Percentiles rank a stretch among this genome's conserved stretches.
Evolutionary conservation across 2,113 vertebrate species (phyloP).

Genomic region (Herpetotheres cachinnans): DNA sequence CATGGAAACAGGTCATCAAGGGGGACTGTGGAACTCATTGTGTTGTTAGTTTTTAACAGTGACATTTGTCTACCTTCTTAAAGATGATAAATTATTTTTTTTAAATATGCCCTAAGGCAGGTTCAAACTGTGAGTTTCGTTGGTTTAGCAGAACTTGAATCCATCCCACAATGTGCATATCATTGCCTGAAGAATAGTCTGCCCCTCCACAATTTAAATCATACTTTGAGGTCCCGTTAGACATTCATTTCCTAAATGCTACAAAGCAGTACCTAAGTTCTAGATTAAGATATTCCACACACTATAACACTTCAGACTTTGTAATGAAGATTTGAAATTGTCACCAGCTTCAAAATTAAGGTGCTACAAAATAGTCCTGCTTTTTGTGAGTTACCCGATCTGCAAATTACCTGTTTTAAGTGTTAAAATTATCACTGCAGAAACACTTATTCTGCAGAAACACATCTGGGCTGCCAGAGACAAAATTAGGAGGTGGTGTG

Average conservation of each 20-base stretch:
- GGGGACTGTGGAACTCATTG: neutral
- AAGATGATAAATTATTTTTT: neutral
- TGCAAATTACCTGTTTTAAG: slow-evolving; percentile 4
- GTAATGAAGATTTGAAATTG: neutral
- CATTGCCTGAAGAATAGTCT: neutral
- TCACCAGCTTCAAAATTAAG: neutral
- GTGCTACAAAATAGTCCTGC: neutral
- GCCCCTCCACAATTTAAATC: neutral
- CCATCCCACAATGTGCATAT: neutral
- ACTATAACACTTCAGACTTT: neutral
- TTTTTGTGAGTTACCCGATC: neutral
- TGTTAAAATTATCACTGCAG: slow-evolving; percentile 26
- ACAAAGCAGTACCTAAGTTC: neutral
- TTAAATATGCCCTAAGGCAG: neutral
- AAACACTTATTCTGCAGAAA: slow-evolving; percentile 35
- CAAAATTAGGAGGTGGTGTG: slow-evolving; percentile 44
- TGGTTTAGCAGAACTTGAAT: neutral
- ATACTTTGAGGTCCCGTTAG: neutral
- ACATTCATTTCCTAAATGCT: neutral
- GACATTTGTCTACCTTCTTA: neutral
- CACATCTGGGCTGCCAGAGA: slow-evolving; percentile 46
- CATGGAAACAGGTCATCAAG: neutral
- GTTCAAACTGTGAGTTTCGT: neutral
- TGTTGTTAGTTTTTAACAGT: neutral
- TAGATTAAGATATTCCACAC: neutral